Percentiles rank a stretch among this genome's conserved stretches.
Conservation (phyloP, 2,888 invertebrate genomes). For the Caenorhabditis sinica region DNA sequence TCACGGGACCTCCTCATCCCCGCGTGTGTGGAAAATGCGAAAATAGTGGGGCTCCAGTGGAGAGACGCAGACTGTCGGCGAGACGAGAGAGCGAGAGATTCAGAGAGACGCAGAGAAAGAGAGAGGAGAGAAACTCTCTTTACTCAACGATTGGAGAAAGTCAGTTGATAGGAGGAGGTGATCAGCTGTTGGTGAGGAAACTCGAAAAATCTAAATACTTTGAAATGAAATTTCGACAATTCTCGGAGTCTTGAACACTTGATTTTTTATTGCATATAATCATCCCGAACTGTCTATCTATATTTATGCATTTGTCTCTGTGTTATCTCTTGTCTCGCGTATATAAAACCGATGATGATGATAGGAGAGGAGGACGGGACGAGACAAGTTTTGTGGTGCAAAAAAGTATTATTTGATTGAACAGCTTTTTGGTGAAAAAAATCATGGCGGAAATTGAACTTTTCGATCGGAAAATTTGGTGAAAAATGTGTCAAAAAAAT, state of each 20-base stretch:
- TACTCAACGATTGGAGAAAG: background rate
- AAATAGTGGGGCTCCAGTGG: slow-evolving; percentile 39
- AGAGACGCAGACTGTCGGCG: slow-evolving; percentile 47
- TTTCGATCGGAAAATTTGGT: background rate
- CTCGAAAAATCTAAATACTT: too few relatives aligned
- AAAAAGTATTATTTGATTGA: slow-evolving; percentile 38
- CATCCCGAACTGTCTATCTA: background rate
- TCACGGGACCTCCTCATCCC: slow-evolving; percentile 49
- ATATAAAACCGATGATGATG: background rate
- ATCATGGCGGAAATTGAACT: background rate
- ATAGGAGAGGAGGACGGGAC: background rate
- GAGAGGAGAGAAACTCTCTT: slow-evolving; percentile 13
- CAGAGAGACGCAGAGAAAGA: too few relatives aligned
- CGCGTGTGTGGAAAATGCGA: background rate
- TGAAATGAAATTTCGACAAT: too few relatives aligned
- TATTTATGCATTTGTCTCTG: background rate
- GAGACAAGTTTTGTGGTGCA: slow-evolving; percentile 35
- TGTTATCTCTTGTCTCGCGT: slow-evolving; percentile 21
- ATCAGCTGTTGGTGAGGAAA: background rate
- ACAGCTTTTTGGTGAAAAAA: slow-evolving; percentile 28
- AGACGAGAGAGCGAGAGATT: slow-evolving; percentile 11
- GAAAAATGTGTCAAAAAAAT: slow-evolving; percentile 1
- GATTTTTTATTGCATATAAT: slow-evolving; percentile 9
- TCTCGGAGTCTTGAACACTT: slow-evolving; percentile 11
- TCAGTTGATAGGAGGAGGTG: background rate